Evolutionary conservation across 1,140 invertebrate species (phyloP), one percentile per base, ranked within the genome.

Genomic region (Drosophila carrolli): DNA sequence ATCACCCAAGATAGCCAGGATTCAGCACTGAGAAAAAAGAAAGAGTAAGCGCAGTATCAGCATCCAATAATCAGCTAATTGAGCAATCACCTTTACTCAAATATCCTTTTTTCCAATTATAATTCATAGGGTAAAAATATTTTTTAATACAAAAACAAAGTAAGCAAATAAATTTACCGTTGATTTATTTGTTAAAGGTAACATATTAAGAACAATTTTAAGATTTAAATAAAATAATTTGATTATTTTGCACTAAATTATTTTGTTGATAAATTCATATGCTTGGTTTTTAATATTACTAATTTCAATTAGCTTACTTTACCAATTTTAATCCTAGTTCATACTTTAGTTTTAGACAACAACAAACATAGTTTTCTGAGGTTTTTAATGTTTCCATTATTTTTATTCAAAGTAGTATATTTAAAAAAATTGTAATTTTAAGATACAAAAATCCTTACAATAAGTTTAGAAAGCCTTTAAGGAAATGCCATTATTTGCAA

Each of bases 1-100:
- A 43, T 60, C 38, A 43, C 5, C n/a, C 16, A 16, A 11, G 57
- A 14, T 23, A 35, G 13, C 38, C 60, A 43, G 40, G 60, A 59
- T 32, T 19, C 59, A 29, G 41, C 29, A 59, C 14, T 59, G 14
- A 43, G 27, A 40, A 16, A 11, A 11, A 43, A 4, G 54, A 29
- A 8, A 38, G 19, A 61, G 48, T 16, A 55, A 38, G 32, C 40
- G 11, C 23, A 23, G 59, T 53, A 37, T n/a, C 19, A 55, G 46
- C 7, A 53, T 44, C 14, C 29, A 57, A 27, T 46, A 58, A 35
- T 60, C 58, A 60, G 51, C 16, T 16, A 58, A 23, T 23, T 23
- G 14, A 35, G n/a, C 43, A 46, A 47, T 58, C 32, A 47, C 14
- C 16, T 19, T 47, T 16, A 23, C 23, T 4, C 23, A 23, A 32